Evolutionary conservation across 2,113 vertebrate genomes (phyloP).

Genomic region (Microtus oregoni): DNA sequence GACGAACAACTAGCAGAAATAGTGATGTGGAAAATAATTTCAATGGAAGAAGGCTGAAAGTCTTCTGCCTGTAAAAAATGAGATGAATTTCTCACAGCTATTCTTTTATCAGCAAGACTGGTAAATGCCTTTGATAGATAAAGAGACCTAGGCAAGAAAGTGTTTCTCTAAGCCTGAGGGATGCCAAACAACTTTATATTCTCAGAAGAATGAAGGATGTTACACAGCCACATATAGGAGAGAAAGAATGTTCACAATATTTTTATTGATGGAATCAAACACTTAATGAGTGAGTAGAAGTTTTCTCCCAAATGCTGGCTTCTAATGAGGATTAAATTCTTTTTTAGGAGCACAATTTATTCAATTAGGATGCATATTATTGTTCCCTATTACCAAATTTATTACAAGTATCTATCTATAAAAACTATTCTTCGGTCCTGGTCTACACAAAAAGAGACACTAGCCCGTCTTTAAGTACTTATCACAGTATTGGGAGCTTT

Average conservation of each 20-base stretch:
- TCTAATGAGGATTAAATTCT: background rate
- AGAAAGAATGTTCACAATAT: background rate
- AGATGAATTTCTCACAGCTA: background rate
- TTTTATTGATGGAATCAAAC: conserved; percentile 25
- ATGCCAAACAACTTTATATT: background rate
- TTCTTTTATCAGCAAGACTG: background rate
- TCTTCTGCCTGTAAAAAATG: background rate
- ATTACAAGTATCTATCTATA: background rate
- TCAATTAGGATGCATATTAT: background rate
- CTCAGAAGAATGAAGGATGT: background rate
- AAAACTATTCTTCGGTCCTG: background rate
- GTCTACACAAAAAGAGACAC: background rate
- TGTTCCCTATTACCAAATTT: background rate
- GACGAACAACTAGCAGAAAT: background rate
- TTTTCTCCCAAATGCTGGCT: background rate
- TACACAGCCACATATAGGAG: background rate
- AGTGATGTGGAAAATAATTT: background rate
- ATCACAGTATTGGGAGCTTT: background rate
- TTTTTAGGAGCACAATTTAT: background rate
- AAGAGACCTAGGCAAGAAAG: background rate
- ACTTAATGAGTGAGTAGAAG: background rate
- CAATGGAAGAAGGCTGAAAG: background rate
- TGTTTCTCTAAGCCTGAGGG: background rate
- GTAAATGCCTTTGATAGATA: background rate
- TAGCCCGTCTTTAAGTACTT: background rate